phyloP scores from a whole-genome alignment of 1,140 invertebrate genomes.

The Bombus vancouverensis region DNA sequence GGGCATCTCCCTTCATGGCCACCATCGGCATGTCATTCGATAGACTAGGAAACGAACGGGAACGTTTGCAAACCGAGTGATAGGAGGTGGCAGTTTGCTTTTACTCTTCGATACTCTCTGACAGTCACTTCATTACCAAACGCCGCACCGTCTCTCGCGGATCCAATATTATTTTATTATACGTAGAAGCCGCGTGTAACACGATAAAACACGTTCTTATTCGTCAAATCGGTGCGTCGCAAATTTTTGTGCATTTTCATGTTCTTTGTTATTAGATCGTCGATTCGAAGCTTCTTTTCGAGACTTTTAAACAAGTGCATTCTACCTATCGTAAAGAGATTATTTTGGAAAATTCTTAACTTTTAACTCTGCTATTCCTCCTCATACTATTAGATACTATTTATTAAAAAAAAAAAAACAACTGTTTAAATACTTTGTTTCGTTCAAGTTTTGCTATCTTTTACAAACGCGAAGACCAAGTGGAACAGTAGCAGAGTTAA shows the following conservation, averaged over 20 bases:
- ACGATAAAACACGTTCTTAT: background rate
- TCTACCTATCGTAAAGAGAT: too few species aligned
- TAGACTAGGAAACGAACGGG: slow-evolving; percentile 40
- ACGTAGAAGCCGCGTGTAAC: background rate
- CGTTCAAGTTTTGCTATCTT: too few species aligned
- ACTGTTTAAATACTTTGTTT: too few species aligned
- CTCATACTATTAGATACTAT: background rate
- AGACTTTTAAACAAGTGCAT: too few species aligned
- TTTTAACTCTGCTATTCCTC: too few species aligned
- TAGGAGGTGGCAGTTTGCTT: slow-evolving; percentile 79
- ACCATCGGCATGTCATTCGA: slow-evolving; percentile 10
- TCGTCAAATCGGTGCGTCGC: background rate
- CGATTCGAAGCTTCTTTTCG: too few species aligned
- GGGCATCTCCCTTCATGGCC: slow-evolving; percentile 30
- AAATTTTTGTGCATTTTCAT: background rate
- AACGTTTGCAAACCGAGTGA: slow-evolving; percentile 64
- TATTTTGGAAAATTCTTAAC: too few species aligned
- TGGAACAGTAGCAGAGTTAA: too few species aligned
- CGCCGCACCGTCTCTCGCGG: slow-evolving; percentile 68
- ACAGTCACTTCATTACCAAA: slow-evolving; percentile 77
- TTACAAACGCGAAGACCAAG: too few species aligned
- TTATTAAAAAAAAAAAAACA: background rate
- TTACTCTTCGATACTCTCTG: slow-evolving; percentile 71
- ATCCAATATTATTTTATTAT: slow-evolving; percentile 47
- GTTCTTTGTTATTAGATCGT: background rate